Conservation (phyloP, 2,888 invertebrate genomes). For the Philonicus albiceps region DNA sequence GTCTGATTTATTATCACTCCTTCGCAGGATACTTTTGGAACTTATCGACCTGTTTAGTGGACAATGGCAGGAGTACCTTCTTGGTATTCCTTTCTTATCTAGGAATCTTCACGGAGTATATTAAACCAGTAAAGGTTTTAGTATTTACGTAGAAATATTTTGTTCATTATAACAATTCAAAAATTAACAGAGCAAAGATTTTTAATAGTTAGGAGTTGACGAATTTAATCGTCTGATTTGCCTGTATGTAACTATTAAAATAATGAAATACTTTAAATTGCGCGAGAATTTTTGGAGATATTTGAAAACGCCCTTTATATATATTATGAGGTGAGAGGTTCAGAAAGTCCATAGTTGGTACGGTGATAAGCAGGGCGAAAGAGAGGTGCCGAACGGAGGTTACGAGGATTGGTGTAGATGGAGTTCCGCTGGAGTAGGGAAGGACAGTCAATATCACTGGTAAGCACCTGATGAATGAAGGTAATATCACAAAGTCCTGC, state of each 20-base stretch:
- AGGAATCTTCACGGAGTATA: slow-evolving; percentile 1
- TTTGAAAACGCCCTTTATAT: no score
- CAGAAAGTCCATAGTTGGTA: no score
- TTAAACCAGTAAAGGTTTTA: slow-evolving; percentile 22
- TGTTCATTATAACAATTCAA: neutral
- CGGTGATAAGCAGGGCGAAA: no score
- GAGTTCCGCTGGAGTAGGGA: no score
- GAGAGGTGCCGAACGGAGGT: no score
- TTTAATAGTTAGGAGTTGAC: neutral
- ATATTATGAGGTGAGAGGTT: no score
- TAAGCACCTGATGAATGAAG: no score
- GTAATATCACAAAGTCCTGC: no score
- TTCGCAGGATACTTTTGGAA: slow-evolving; percentile 23
- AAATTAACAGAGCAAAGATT: neutral
- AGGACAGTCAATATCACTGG: no score
- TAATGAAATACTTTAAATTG: neutral
- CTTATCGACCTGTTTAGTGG: slow-evolving; percentile 33
- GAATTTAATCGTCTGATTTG: neutral
- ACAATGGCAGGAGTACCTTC: slow-evolving; percentile 8
- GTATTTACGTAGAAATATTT: slow-evolving; percentile 1
- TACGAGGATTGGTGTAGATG: no score
- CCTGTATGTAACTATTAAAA: neutral
- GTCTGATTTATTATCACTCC: slow-evolving; percentile 35
- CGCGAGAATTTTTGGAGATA: neutral
- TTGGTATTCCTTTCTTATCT: neutral